Evolutionary conservation across 92 coral and sea anemone species (phyloP).

Genomic region (Phymanthus crucifer): DNA sequence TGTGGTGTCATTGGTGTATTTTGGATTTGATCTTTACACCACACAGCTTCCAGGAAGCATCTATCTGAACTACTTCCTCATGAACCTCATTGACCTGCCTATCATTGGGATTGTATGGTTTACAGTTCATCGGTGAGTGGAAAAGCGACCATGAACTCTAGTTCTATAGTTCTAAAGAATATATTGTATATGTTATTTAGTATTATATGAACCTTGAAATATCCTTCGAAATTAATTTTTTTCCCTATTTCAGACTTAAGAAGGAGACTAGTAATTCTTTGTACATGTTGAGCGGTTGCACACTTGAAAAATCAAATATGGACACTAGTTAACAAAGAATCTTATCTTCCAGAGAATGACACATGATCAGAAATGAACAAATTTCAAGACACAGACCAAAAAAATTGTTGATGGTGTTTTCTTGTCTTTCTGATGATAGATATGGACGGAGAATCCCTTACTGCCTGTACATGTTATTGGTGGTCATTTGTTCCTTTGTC

Average conservation of each 20-base stretch:
- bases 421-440: background rate
- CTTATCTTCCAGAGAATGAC: too few species aligned
- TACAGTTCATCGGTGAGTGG: slow-evolving; percentile 21
- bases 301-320: too few species aligned
- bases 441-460: slow-evolving; percentile 31
- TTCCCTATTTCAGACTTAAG: too few species aligned
- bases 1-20: slow-evolving; percentile 33
- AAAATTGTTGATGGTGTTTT: background rate
- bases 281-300: too few species aligned
- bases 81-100: slow-evolving; percentile 43
- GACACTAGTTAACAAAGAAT: too few species aligned
- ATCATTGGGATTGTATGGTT: slow-evolving; percentile 22
- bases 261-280: too few species aligned
- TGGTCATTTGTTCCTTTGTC: slow-evolving; percentile 26
- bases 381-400: too few species aligned
- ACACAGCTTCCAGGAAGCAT: slow-evolving; percentile 38
- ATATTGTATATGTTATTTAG: too few species aligned
- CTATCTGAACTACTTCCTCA: slow-evolving; percentile 37
- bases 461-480: slow-evolving; percentile 29
- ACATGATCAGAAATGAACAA: too few species aligned
- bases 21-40: slow-evolving; percentile 49
- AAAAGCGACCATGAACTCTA: background rate
- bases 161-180: too few species aligned
- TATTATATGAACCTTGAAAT: too few species aligned
- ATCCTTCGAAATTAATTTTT: too few species aligned